Evolutionary conservation across 2,888 invertebrate species (phyloP).

Genomic region (Ormyrus nitidulus): DNA sequence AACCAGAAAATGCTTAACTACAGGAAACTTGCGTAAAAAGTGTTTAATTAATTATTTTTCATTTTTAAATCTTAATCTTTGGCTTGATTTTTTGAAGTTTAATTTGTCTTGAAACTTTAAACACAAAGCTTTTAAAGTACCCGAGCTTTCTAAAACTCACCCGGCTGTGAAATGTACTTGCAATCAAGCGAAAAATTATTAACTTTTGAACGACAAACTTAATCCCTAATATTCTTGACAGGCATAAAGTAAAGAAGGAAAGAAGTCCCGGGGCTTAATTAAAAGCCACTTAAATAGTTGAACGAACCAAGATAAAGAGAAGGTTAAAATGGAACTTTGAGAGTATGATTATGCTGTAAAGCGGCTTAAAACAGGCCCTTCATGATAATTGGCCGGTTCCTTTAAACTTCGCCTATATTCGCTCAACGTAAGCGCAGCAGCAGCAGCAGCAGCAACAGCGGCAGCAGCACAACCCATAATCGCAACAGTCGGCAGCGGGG

Average conservation of each 20-base stretch:
- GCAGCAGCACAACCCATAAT: neutral
- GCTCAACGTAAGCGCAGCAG: no score
- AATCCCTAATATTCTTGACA: neutral
- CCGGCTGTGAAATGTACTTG: neutral
- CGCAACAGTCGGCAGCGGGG: neutral
- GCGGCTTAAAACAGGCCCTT: conserved; percentile 38
- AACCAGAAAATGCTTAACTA: no score
- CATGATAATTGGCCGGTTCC: conserved; percentile 46
- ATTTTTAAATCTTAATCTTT: no score
- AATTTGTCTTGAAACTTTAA: no score
- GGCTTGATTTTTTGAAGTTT: no score
- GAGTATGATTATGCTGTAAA: neutral
- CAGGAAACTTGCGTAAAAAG: no score
- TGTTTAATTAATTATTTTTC: no score
- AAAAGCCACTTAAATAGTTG: conserved; percentile 15
- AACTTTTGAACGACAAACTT: neutral
- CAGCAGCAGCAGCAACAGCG: neutral
- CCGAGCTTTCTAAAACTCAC: no score
- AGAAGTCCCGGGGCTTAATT: conserved; percentile 23
- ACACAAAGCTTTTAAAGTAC: no score
- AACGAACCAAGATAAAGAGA: no score
- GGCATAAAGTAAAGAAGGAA: neutral
- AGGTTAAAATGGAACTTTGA: no score
- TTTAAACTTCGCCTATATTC: neutral
- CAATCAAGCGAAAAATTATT: neutral